Conservation (phyloP, 2,113 vertebrate species). For the Artemisiospiza belli region DNA sequence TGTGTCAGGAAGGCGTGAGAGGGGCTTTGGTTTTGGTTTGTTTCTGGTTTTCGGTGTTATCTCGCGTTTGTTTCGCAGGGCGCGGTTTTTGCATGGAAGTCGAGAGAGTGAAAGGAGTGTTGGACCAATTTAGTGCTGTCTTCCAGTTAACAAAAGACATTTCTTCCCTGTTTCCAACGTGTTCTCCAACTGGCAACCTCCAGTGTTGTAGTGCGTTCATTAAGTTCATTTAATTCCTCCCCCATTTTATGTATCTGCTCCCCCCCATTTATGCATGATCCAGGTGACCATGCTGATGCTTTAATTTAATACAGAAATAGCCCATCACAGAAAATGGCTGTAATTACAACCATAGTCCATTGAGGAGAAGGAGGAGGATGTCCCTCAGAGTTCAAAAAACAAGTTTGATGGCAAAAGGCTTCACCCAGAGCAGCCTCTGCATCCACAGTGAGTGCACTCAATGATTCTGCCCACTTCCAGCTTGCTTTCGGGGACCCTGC, state of each 20-base stretch:
- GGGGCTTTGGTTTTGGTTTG: background rate
- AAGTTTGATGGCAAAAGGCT: background rate
- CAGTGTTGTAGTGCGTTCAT: too few relatives aligned
- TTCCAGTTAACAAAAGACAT: conserved; percentile 13
- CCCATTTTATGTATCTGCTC: too few relatives aligned
- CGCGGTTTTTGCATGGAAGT: background rate
- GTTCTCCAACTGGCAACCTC: background rate
- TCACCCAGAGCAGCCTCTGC: conserved; percentile 94
- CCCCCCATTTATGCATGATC: background rate
- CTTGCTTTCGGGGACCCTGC: conserved; percentile 96
- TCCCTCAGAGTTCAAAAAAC: background rate
- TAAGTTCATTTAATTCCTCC: too few relatives aligned
- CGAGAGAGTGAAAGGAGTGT: background rate
- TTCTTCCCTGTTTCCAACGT: background rate
- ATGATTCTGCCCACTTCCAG: conserved; percentile 98
- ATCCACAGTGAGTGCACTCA: conserved; percentile 97
- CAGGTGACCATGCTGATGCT: background rate
- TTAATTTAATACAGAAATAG: background rate
- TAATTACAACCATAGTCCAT: background rate
- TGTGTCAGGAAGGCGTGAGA: background rate
- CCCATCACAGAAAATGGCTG: background rate
- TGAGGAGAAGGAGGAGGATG: background rate
- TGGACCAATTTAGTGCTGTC: background rate
- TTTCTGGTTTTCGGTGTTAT: background rate
- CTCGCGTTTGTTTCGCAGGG: background rate